Evolutionary conservation across 30 jellyfish, hydroid and myxozoan species (phyloP), one percentile per base, ranked within the genome.

Genomic region (Phacellophora camtschatica): DNA sequence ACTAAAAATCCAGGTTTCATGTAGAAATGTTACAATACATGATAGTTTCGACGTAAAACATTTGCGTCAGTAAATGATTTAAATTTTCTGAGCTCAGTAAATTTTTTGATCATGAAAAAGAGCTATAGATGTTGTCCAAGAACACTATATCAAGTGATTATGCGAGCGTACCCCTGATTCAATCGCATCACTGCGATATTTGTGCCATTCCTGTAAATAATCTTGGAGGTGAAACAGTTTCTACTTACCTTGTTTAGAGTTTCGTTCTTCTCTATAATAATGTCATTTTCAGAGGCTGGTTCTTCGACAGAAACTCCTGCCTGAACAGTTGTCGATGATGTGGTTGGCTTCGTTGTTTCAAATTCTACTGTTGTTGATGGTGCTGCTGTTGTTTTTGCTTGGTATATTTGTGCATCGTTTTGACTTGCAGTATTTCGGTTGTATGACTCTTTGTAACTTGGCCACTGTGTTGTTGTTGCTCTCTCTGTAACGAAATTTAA

Each of bases 241-340:
- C n/a, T n/a, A n/a, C n/a, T 57, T 58, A 76, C 88, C 63, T 76
- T 76, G 16, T 76, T 32, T 22, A 56, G 39, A 0, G 79, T 35
- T 42, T 19, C 88, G 20, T 65, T 56, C 12, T 22, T 66, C 1
- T 41, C 80, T 28, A 15, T 13, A 22, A 61, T 63, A 6, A 43
- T 39, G 5, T 76, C 71, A 22, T 25, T 66, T 5, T 41, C 78
- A 23, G 78, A 15, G 1, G 58, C 22, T 7, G 91, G 91, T 56
- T 41, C 69, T 39, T 80, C 84, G 27, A 80, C 84, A 1, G 91
- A 80, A 18, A 55, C 91, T 6, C 91, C 91, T 9, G 72, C 77
- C 15, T 27, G 45, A 2, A 35, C 64, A 3, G 81, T 66, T 1
- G 81, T 66, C 11, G 27, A 22, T 18, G 81, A 20, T 34, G 81